Evolutionary conservation across 2,888 invertebrate genomes (phyloP).

Genomic region (Petrophora chlorosata): DNA sequence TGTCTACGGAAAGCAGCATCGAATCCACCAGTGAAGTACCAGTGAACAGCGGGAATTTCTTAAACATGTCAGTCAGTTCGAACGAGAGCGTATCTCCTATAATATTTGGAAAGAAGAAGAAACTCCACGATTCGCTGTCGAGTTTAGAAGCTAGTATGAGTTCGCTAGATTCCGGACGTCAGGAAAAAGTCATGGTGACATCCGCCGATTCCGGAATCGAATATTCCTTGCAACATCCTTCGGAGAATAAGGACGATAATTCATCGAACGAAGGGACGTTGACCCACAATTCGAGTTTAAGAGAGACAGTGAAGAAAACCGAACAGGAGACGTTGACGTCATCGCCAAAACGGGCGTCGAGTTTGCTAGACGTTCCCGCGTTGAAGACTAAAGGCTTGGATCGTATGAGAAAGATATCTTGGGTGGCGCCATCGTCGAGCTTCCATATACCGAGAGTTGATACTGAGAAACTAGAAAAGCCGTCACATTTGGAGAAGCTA

Average conservation of each 20-base stretch:
- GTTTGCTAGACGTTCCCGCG: slow-evolving; percentile 74
- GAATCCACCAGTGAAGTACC: slow-evolving; percentile 75
- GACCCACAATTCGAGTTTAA: slow-evolving; percentile 74
- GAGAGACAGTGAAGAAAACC: slow-evolving; percentile 58
- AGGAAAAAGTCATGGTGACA: slow-evolving; percentile 72
- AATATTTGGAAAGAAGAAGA: slow-evolving; percentile 70
- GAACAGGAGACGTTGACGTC: slow-evolving; percentile 63
- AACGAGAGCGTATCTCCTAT: slow-evolving; percentile 79
- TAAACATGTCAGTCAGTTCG: slow-evolving; percentile 75
- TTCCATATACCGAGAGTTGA: slow-evolving; percentile 69
- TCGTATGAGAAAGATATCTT: slow-evolving; percentile 84
- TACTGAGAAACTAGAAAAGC: slow-evolving; percentile 68
- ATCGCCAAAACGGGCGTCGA: slow-evolving; percentile 70
- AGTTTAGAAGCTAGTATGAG: slow-evolving; percentile 80
- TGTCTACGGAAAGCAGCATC: slow-evolving; percentile 72
- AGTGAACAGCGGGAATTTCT: slow-evolving; percentile 58
- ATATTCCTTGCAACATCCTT: slow-evolving; percentile 70
- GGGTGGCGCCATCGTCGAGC: slow-evolving; percentile 81
- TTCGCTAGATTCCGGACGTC: slow-evolving; percentile 72
- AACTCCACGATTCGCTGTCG: slow-evolving; percentile 74
- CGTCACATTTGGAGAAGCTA: slow-evolving; percentile 86
- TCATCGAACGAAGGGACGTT: slow-evolving; percentile 80
- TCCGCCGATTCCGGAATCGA: slow-evolving; percentile 80
- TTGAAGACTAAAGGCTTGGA: slow-evolving; percentile 69
- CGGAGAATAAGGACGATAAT: slow-evolving; percentile 67